phyloP scores from a whole-genome alignment of 2,888 invertebrate genomes.

The Thymelicus sylvestris region DNA sequence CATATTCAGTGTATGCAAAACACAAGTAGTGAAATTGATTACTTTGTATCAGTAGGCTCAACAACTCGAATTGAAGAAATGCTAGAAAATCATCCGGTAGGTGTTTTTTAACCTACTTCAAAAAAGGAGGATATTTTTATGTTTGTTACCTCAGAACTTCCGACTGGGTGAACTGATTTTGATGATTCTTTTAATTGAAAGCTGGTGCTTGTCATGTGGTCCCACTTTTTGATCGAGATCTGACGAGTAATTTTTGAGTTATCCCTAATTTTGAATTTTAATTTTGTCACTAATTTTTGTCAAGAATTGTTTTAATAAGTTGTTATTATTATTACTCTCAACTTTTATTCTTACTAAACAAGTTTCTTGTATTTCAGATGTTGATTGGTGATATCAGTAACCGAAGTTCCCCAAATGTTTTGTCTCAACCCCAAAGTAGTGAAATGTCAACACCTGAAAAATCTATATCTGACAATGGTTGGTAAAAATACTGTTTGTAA shows the following conservation, averaged over 20 bases:
- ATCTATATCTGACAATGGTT: conserved; percentile 68
- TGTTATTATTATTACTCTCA: too few relatives aligned
- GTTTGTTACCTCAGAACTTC: too few relatives aligned
- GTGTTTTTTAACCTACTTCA: too few relatives aligned
- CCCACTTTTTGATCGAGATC: too few relatives aligned
- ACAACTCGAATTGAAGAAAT: conserved; percentile 80
- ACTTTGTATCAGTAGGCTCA: conserved; percentile 90
- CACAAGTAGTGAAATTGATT: conserved; percentile 90
- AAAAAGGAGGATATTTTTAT: too few relatives aligned
- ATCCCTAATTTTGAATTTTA: too few relatives aligned
- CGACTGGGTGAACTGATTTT: too few relatives aligned
- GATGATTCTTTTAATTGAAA: too few relatives aligned
- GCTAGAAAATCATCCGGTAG: conserved; percentile 79
- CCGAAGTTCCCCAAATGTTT: conserved; percentile 71
- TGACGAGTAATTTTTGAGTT: too few relatives aligned
- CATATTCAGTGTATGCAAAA: conserved; percentile 90
- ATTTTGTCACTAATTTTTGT: too few relatives aligned
- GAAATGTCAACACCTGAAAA: conserved; percentile 77
- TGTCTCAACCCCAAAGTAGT: conserved; percentile 70
- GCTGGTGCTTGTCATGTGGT: too few relatives aligned
- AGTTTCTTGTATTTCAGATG: conserved; percentile 62
- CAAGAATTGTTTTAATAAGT: neutral
- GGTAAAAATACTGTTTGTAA: neutral
- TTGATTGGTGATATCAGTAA: conserved; percentile 73
- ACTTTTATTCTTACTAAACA: conserved; percentile 9